Evolutionary conservation across 2,797 vertebrate species (phyloP).

Genomic region (Myripristis jacobus): DNA sequence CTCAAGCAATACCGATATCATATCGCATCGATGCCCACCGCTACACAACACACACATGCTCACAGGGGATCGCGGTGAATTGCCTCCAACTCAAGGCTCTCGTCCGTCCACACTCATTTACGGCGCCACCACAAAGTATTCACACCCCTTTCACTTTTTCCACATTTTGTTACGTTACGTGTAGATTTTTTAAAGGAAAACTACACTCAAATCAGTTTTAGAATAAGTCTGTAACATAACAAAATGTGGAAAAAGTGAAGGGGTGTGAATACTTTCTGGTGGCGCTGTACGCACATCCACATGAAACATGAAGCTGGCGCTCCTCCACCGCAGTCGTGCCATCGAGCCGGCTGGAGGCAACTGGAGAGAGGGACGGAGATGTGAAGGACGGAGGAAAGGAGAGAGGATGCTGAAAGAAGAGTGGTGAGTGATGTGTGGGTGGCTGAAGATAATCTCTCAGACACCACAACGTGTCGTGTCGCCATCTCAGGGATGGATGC

Average conservation of each 20-base stretch:
- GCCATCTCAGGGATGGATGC: conserved; percentile 69
- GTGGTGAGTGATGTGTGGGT: conserved; percentile 72
- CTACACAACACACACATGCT: conserved; percentile 38
- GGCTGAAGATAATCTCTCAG: conserved; percentile 71
- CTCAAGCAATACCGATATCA: conserved; percentile 11
- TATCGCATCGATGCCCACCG: conserved; percentile 37
- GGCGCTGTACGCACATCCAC: conserved; percentile 33
- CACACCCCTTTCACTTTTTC: no score
- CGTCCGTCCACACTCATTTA: conserved; percentile 36
- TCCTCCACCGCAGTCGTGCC: conserved; percentile 43
- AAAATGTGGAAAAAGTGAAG: no score
- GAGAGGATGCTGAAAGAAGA: conserved; percentile 56
- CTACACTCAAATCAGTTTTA: no score
- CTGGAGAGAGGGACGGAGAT: conserved; percentile 36
- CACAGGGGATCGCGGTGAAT: conserved; percentile 22
- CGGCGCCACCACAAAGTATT: no score
- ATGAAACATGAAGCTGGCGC: conserved; percentile 39
- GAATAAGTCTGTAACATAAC: no score
- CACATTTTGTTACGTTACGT: no score
- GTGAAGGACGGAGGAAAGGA: conserved; percentile 33
- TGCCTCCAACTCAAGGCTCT: conserved; percentile 1
- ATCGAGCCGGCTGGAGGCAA: conserved; percentile 53
- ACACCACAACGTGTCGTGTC: conserved; percentile 71
- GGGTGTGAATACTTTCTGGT: no score
- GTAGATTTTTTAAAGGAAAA: no score